phyloP scores from a whole-genome alignment of 2,797 vertebrate species.

The Schizothorax lantsangensis region DNA sequence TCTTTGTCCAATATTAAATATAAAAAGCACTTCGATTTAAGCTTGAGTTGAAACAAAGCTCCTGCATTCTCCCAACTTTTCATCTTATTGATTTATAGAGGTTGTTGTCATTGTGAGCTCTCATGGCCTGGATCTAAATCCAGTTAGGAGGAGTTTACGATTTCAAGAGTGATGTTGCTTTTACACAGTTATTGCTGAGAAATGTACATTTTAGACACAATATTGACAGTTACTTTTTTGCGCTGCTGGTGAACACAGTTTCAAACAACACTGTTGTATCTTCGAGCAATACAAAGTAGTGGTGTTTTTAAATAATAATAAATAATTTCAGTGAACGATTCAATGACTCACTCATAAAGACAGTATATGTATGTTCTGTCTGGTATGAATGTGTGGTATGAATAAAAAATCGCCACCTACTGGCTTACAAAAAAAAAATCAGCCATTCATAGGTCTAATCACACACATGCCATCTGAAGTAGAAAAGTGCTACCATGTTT shows the following conservation, averaged over 20 bases:
- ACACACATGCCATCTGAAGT: neutral
- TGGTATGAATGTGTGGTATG: neutral
- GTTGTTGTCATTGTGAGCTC: neutral
- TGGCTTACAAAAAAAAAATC: no score
- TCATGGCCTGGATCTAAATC: neutral
- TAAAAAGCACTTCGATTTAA: neutral
- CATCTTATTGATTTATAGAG: conserved; percentile 5
- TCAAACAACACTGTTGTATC: neutral
- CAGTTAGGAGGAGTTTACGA: neutral
- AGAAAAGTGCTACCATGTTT: conserved; percentile 33
- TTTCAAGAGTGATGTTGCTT: neutral
- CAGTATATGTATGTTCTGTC: no score
- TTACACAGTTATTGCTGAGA: neutral
- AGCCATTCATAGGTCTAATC: conserved; percentile 18
- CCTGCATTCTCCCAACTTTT: conserved; percentile 15
- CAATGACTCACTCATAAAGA: no score
- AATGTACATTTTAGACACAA: neutral
- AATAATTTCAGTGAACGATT: neutral
- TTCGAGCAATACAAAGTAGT: neutral
- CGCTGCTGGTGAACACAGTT: neutral
- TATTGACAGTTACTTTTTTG: neutral
- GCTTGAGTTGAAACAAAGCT: conserved; percentile 1
- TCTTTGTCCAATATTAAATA: conserved; percentile 21
- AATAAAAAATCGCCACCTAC: neutral
- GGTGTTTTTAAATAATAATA: neutral